Base-by-base conservation (phyloP, 2,113 vertebrate genomes). In the Perccottus glenii region DNA sequence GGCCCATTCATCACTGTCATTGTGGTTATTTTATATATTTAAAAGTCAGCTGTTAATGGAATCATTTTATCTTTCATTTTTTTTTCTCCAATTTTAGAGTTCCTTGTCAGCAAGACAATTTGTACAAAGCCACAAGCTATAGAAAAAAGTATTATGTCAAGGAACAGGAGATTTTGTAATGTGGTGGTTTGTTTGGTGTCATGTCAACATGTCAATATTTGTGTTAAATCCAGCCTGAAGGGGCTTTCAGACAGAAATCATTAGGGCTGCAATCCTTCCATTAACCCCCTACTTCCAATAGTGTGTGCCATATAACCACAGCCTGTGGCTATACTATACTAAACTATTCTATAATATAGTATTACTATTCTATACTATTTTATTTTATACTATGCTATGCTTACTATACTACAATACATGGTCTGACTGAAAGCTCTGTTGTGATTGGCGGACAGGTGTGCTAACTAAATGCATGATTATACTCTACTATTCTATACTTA, bases 1-100 rank as follows among this genome's bases (percentile, higher is more conserved):
- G 43, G 36, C n/a, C 60, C 35, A 56, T 81, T 74, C 32, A 78
- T 78, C 63, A 35, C 52, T 55, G 52, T 9, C 27, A 6, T 8
- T 45, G 52, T 10, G 38, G 48, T 19, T 32, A 19, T 61, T 55
- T 55, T 55, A 55, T 55, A 38, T 38, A 36, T n/a, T 55, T 55
- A 38, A 55, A 33, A 52, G 10, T 12, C 9, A 10, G 15, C 16
- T 50, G 19, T 2, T 33, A 46, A 46, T 14, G 10, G 44, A 11
- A 14, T 11, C 11, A 5, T 46, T 46, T 2, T 11, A 14, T 46
- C 10, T 46, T 46, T 46, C 4, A 10, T 12, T 10, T 52, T 32
- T 52, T 10, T 14, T 14, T 35, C 32, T 55, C 14, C 36, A 32
- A 35, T 38, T 38, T 32, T 2, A 36, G 33, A 55, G 38, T 55